Conservation (phyloP, 2,888 invertebrate genomes). For the Hypselothyrea guttata region DNA sequence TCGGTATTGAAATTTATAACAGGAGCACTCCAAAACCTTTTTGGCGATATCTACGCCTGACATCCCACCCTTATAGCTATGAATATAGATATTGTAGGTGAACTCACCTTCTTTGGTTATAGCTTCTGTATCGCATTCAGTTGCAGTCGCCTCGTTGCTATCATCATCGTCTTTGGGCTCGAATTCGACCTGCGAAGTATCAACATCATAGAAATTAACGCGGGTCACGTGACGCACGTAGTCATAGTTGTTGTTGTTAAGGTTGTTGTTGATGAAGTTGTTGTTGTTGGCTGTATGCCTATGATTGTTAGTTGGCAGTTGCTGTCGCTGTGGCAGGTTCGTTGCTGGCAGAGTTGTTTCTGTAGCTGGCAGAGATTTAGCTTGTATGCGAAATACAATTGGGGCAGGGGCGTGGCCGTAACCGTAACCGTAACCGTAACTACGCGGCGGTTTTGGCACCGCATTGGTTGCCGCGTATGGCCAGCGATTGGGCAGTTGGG, state of each 20-base stretch:
- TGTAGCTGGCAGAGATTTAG: slow-evolving; percentile 24
- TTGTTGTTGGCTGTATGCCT: not conserved
- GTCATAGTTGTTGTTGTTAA: slow-evolving; percentile 64
- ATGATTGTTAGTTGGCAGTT: not conserved
- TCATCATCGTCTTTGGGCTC: slow-evolving; percentile 84
- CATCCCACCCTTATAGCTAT: not conserved
- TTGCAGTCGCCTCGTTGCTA: slow-evolving; percentile 86
- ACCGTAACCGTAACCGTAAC: slow-evolving; percentile 41
- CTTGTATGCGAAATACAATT: slow-evolving; percentile 56
- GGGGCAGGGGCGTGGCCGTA: slow-evolving; percentile 32
- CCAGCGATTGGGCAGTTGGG: not conserved
- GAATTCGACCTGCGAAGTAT: slow-evolving; percentile 84
- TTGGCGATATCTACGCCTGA: not conserved
- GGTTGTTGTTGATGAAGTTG: slow-evolving; percentile 26
- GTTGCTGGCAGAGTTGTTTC: slow-evolving; percentile 4
- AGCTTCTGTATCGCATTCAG: slow-evolving; percentile 90
- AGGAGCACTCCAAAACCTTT: too few species aligned
- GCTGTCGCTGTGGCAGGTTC: slow-evolving; percentile 11
- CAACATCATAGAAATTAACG: slow-evolving; percentile 83
- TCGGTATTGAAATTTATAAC: too few species aligned
- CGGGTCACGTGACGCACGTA: slow-evolving; percentile 83
- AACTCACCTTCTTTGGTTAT: slow-evolving; percentile 93
- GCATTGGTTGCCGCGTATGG: slow-evolving; percentile 52
- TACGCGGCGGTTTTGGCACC: slow-evolving; percentile 80
- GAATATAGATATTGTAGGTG: too few species aligned